These are phyloP conservation scores for Eurypyga helias DNA, from an alignment of 2,113 vertebrate species.

Conservation along the genomic window DNA sequence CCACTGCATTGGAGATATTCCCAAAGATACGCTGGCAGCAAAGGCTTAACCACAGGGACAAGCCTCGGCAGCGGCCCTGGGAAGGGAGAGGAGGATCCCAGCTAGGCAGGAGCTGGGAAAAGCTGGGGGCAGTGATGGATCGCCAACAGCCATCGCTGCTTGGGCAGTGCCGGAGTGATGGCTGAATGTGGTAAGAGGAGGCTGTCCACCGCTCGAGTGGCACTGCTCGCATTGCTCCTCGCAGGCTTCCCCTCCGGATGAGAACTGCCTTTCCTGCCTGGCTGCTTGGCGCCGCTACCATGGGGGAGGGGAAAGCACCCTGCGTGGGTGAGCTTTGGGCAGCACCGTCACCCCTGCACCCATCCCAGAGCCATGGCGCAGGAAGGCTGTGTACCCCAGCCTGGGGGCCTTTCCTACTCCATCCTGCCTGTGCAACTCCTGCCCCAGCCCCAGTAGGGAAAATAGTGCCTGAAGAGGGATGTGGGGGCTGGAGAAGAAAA, in stretches of 20 bases:
- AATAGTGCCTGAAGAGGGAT: background rate
- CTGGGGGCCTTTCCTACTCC: background rate
- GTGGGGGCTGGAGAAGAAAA: background rate
- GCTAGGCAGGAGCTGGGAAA: too few species aligned
- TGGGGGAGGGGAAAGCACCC: too few species aligned
- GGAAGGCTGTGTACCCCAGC: background rate
- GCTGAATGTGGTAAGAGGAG: background rate
- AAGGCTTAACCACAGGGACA: background rate
- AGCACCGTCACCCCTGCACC: fast-evolving
- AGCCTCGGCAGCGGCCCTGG: background rate
- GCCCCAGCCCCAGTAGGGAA: background rate
- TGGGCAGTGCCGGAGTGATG: background rate
- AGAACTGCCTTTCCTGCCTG: background rate
- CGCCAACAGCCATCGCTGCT: background rate
- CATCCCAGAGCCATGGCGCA: fast-evolving
- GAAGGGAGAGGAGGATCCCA: background rate
- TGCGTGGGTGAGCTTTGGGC: background rate
- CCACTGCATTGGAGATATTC: background rate
- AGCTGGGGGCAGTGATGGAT: background rate
- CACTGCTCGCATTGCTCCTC: background rate
- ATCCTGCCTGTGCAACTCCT: background rate
- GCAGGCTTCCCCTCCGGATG: background rate
- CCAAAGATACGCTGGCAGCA: background rate
- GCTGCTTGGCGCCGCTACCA: too few species aligned
- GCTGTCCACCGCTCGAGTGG: background rate